Base-by-base conservation (phyloP, 1,140 invertebrate genomes). In the Drosophila suzukii region DNA sequence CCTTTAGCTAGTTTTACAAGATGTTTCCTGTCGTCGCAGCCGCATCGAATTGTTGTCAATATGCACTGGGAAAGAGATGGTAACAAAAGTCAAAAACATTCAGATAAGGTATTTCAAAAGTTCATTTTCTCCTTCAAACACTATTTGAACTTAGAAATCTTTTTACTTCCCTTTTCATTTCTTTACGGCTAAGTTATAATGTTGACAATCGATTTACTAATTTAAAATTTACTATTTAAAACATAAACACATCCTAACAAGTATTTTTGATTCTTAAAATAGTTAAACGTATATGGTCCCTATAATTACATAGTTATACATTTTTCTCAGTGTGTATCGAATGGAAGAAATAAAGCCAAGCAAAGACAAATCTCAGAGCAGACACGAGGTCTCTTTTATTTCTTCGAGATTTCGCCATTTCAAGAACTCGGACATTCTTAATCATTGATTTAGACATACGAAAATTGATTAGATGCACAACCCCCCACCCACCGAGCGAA, bases 1-100 rank as follows among this genome's bases (percentile, higher is more conserved):
- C 72, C 80, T 77, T 86, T 91, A 90, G 82, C 90, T 91, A 82
- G 90, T 91, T 91, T 91, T 91, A 91, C 90, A 91, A 81, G 89
- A 91, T 91, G 90, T 91, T 91, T 91, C 90, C 90, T 91, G 89
- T 91, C 90, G 85, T 79, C 73, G 81, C 73, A 86, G 83, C 77
- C 77, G 75, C 80, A 90, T 91, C 90, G 90, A 90, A 86, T 86
- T 90, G 79, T 91, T 83, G 84, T 90, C 90, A 91, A 91, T 91
- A 89, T 66, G 49, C 53, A 62, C 71, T 68, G 27, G 3, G n/a
- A 70, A 39, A 66, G 5, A 4, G 27, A 2, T 27, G 27, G 27
- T 3, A 27, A 5, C 3, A 27, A 1, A 27, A 5, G 27, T 34
- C 2, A 24, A 6, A 13, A 6, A 17, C 0, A 24, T 46, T 12